Evolutionary conservation across 2,113 vertebrate species (phyloP).

Genomic region (Chaetorhynchus papuensis): DNA sequence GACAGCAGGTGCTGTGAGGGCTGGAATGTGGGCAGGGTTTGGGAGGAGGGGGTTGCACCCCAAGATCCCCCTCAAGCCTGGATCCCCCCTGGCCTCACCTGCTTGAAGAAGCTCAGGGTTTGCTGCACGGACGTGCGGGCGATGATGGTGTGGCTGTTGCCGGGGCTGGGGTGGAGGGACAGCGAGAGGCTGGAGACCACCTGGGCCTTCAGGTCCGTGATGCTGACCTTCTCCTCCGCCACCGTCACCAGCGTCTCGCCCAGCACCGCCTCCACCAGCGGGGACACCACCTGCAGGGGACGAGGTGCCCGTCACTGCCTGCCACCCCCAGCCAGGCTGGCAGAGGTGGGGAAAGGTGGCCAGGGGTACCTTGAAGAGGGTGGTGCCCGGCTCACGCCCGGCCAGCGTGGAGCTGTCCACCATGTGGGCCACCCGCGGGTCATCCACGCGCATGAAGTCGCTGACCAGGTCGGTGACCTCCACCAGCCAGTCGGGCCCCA

Average conservation of each 20-base stretch:
- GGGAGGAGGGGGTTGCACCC: neutral
- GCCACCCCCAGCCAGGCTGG: neutral
- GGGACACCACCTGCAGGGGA: constrained; percentile 88
- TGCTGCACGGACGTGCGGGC: constrained; percentile 87
- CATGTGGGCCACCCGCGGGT: constrained; percentile 88
- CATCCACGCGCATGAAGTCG: constrained; percentile 88
- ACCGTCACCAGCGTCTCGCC: constrained; percentile 87
- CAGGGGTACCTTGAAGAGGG: constrained; percentile 83
- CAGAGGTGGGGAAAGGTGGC: accelerated
- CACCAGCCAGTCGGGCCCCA: constrained; percentile 96
- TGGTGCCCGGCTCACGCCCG: constrained; percentile 88
- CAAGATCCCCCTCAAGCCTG: too few relatives aligned
- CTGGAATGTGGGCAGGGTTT: neutral
- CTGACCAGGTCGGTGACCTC: constrained; percentile 96
- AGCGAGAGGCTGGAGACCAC: constrained; percentile 87
- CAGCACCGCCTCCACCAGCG: constrained; percentile 86
- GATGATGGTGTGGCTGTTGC: constrained; percentile 95
- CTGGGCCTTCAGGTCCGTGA: constrained; percentile 88
- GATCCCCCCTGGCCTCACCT: constrained; percentile 31
- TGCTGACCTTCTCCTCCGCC: constrained; percentile 94
- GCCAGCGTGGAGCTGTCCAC: constrained; percentile 88
- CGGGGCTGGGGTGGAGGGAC: constrained; percentile 89
- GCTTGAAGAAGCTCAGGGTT: constrained; percentile 87
- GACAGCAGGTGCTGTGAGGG: neutral
- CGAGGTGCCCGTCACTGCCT: accelerated